A percentile compares a stretch with the other conserved stretches of the same genome.
These are phyloP conservation scores for Homarus americanus DNA, from an alignment of 1,140 invertebrate species.

Conservation along the genomic window DNA sequence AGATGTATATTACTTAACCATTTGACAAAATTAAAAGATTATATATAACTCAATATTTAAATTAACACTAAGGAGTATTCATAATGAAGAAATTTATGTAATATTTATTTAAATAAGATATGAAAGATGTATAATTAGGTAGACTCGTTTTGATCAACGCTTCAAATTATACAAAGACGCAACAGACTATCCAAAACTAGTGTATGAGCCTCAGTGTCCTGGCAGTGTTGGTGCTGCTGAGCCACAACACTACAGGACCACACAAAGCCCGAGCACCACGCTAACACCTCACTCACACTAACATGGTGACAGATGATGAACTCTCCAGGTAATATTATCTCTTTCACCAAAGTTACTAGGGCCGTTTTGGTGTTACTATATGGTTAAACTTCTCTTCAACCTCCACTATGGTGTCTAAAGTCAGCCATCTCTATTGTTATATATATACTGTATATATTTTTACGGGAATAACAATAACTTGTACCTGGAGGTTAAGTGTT, in stretches of 20 bases:
- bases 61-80: neutral
- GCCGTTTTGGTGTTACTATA: too few relatives aligned
- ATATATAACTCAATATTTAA: neutral
- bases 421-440: too few relatives aligned
- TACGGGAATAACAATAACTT: too few relatives aligned
- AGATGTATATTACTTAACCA: neutral
- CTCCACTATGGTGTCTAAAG: too few relatives aligned
- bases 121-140: neutral
- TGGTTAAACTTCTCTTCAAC: too few relatives aligned
- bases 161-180: slow-evolving; percentile 61
- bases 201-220: slow-evolving; percentile 17
- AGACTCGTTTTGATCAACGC: slow-evolving; percentile 29
- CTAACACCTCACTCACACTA: neutral
- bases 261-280: too few relatives aligned
- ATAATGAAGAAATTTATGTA: neutral
- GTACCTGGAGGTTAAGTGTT: too few relatives aligned
- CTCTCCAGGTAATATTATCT: neutral
- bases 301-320: neutral
- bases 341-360: too few relatives aligned
- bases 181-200: slow-evolving; percentile 15
- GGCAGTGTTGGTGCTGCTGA: too few relatives aligned
- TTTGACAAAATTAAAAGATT: neutral
- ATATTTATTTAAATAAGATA: neutral
- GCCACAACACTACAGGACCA: too few relatives aligned
- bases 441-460: too few relatives aligned